Percentiles rank a stretch among this genome's conserved stretches.
These are phyloP conservation scores for Pholis gunnellus DNA, from an alignment of 2,113 vertebrate genomes.

Conservation along the genomic window DNA sequence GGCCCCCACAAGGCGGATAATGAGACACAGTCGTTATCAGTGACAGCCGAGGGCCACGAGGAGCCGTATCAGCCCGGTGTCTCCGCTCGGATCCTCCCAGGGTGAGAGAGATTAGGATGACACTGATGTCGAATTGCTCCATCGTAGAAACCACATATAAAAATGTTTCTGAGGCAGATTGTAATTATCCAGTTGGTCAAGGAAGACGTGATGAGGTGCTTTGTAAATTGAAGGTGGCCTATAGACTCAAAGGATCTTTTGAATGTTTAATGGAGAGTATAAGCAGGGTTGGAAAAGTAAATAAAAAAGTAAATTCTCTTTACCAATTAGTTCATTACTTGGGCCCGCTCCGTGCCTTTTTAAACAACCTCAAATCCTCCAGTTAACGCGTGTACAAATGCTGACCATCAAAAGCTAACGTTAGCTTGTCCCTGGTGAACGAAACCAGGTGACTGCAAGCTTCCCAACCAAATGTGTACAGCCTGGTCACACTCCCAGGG, in stretches of 20 bases:
- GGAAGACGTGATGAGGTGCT: not conserved
- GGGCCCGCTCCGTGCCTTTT: not conserved
- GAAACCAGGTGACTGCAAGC: not conserved
- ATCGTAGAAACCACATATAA: constrained; percentile 4
- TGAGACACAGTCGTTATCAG: constrained; percentile 81
- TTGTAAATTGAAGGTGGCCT: not conserved
- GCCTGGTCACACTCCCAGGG: not conserved
- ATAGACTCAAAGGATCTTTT: not conserved
- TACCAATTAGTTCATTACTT: not conserved
- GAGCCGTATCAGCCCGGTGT: constrained; percentile 50
- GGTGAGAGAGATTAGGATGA: constrained; percentile 51
- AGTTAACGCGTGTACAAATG: not conserved
- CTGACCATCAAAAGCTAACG: not conserved
- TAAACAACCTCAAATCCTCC: not conserved
- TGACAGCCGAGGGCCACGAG: constrained; percentile 69
- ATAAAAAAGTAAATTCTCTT: not conserved
- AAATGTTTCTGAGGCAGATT: constrained; percentile 5
- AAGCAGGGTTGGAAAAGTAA: not conserved
- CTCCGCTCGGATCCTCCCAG: constrained; percentile 56
- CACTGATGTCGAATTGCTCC: constrained; percentile 36
- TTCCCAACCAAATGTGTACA: not conserved
- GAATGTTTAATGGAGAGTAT: not conserved
- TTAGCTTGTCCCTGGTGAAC: not conserved
- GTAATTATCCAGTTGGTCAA: not conserved
- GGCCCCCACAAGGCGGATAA: constrained; percentile 73